These are phyloP conservation scores for Drosophila pachea DNA, from an alignment of 1,140 invertebrate species.

Conservation along the genomic window DNA sequence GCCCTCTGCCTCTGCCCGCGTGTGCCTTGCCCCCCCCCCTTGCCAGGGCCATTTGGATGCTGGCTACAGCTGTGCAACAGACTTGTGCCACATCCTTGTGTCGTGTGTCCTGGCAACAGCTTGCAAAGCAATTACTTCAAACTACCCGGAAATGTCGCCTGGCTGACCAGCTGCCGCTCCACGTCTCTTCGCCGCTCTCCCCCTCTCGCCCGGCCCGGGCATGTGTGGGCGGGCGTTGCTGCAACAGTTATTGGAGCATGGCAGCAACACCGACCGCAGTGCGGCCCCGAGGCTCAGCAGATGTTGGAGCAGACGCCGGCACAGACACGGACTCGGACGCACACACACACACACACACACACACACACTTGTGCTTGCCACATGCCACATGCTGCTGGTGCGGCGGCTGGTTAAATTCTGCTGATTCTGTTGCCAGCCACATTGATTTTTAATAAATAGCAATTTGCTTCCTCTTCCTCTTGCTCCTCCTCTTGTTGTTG, in stretches of 20 bases:
- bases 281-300: slow-evolving; percentile 30
- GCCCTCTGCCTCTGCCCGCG: neutral
- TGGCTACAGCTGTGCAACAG: slow-evolving; percentile 35
- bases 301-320: slow-evolving; percentile 18
- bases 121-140: slow-evolving; percentile 75
- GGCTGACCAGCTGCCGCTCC: slow-evolving; percentile 41
- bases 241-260: slow-evolving; percentile 60
- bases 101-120: slow-evolving; percentile 58
- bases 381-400: slow-evolving; percentile 23
- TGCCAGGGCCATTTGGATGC: neutral
- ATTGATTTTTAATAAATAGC: slow-evolving; percentile 77
- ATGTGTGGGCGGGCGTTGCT: slow-evolving; percentile 26
- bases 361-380: slow-evolving; percentile 9
- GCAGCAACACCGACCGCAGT: slow-evolving; percentile 45
- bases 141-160: slow-evolving; percentile 74
- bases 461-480: too few species aligned
- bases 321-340: slow-evolving; percentile 1
- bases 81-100: slow-evolving; percentile 30
- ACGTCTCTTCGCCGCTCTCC: too few species aligned
- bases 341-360: slow-evolving; percentile 3
- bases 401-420: slow-evolving; percentile 68
- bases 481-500: too few species aligned
- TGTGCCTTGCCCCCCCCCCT: neutral
- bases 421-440: slow-evolving; percentile 63
- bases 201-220: too few species aligned